Evolutionary conservation across 2,797 vertebrate genomes (phyloP).

Genomic region (Glyptemys insculpta): DNA sequence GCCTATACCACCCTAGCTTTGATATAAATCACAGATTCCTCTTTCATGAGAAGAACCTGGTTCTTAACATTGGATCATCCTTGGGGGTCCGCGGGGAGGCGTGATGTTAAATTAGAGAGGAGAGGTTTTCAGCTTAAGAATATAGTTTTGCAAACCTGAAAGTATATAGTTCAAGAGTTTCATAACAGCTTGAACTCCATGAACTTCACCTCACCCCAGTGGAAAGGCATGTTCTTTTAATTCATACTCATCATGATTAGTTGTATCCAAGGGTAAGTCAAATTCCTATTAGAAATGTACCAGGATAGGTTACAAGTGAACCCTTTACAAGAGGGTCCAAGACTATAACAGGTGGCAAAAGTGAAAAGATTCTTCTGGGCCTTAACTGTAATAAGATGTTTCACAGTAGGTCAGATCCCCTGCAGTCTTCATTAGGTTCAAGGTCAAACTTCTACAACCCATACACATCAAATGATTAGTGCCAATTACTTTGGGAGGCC

Average conservation of each 20-base stretch:
- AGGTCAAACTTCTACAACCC: background rate
- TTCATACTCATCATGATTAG: background rate
- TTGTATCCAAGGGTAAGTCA: fast-evolving
- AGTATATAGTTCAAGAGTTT: background rate
- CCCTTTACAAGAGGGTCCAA: background rate
- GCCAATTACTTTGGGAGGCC: background rate
- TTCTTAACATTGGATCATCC: background rate
- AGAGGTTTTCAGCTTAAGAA: constrained; percentile 16
- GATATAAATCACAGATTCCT: background rate
- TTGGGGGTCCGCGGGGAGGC: constrained; percentile 28
- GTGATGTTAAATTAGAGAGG: constrained; percentile 60
- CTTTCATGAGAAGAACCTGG: background rate
- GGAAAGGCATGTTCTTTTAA: background rate
- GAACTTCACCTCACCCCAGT: background rate
- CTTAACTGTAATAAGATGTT: background rate
- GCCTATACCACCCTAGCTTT: background rate
- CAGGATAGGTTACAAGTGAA: background rate
- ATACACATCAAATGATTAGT: background rate
- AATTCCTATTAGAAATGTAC: background rate
- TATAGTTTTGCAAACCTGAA: background rate
- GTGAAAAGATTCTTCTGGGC: background rate
- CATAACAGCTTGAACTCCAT: background rate
- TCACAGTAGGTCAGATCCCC: background rate
- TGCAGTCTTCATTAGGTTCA: background rate
- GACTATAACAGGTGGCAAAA: background rate